A percentile compares a stretch with the other conserved stretches of the same genome.
Evolutionary conservation across 1,140 invertebrate genomes (phyloP).

Genomic region (Drosophila sechellia): DNA sequence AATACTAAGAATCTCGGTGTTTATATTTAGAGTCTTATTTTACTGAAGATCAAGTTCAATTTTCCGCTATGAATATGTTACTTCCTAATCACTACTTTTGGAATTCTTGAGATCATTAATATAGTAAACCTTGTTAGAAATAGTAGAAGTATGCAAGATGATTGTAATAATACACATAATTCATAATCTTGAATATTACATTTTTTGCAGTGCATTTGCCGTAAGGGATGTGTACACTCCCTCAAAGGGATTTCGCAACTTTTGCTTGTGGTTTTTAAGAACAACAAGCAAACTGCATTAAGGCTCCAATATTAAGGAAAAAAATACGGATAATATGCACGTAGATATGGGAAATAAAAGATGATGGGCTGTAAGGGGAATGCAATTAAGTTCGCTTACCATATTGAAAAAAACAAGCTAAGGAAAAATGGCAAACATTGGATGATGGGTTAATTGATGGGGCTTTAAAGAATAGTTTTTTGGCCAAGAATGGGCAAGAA

Average conservation of each 20-base stretch:
- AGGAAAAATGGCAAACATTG: no score
- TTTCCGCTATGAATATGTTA: no score
- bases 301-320: not conserved
- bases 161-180: no score
- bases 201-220: constrained; percentile 10
- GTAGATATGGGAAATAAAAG: constrained; percentile 7
- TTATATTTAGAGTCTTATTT: not conserved
- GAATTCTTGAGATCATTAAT: no score
- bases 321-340: constrained; percentile 2
- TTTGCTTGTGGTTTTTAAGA: constrained; percentile 21
- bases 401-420: not conserved
- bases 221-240: constrained; percentile 24
- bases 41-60: not conserved
- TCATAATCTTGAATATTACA: not conserved
- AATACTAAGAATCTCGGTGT: not conserved
- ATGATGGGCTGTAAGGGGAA: not conserved
- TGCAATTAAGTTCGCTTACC: not conserved
- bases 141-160: no score
- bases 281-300: constrained; percentile 55
- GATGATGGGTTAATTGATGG: not conserved
- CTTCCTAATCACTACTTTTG: no score
- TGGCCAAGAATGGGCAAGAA: not conserved
- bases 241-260: constrained; percentile 26
- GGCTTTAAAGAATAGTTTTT: not conserved
- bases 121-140: no score